phyloP scores from a whole-genome alignment of 2,888 invertebrate species.

The Diabrotica balteata region DNA sequence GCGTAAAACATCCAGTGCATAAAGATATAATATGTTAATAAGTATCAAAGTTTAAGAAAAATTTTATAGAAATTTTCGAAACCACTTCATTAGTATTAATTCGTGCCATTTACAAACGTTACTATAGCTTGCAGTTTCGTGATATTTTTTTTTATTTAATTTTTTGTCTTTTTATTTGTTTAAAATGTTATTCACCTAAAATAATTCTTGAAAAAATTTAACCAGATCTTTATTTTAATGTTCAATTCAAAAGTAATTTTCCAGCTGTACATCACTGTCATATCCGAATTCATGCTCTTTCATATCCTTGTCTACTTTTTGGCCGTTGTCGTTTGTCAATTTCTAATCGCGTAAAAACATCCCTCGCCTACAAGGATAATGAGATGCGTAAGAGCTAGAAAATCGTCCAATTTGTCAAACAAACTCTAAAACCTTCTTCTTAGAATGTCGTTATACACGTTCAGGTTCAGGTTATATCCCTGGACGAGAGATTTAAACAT shows the following conservation, averaged over 20 bases:
- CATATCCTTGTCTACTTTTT: conserved; percentile 25
- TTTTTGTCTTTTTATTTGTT: too few species aligned
- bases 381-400: conserved; percentile 43
- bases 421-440: conserved; percentile 48
- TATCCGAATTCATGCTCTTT: conserved; percentile 19
- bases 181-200: too few species aligned
- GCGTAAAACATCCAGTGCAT: too few species aligned
- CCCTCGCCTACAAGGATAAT: conserved; percentile 27
- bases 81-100: too few species aligned
- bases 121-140: too few species aligned
- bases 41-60: too few species aligned
- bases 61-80: too few species aligned
- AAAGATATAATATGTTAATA: too few species aligned
- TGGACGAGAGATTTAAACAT: conserved; percentile 40
- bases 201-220: too few species aligned
- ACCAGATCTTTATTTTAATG: background rate
- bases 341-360: conserved; percentile 32
- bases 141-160: too few species aligned
- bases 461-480: conserved; percentile 23
- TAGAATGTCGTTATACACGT: conserved; percentile 51
- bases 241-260: conserved; percentile 14
- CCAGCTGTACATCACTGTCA: conserved; percentile 12
- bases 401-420: conserved; percentile 50
- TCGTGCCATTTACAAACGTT: too few species aligned
- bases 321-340: conserved; percentile 31